Evolutionary conservation across 2,888 invertebrate species (phyloP), one percentile per base, ranked within the genome.

Genomic region (Sisyra terminalis): DNA sequence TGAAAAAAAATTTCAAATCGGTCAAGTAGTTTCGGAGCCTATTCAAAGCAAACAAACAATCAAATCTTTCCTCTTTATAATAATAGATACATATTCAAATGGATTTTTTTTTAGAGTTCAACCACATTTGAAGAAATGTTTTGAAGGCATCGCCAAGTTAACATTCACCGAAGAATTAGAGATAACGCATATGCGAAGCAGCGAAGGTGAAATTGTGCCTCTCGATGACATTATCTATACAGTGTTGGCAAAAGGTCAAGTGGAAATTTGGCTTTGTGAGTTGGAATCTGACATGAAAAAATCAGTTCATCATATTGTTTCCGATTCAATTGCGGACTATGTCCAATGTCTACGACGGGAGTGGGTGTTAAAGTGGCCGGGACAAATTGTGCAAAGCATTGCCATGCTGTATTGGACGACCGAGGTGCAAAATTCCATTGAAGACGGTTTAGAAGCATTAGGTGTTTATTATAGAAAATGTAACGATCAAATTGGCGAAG

Each of bases 61-160:
- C n/a, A n/a, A n/a, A n/a, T n/a, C n/a, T n/a, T n/a, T n/a, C n/a
- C n/a, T n/a, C n/a, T n/a, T n/a, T n/a, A n/a, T n/a, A n/a, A n/a
- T n/a, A n/a, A n/a, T n/a, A n/a, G n/a, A n/a, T n/a, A 11, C 11
- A 31, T 31, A 11, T 31, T 11, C 31, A 3, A 11, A 11, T 31
- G 5, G 13, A 34, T 34, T 14, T n/a, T 34, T 34, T 14, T 11
- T 17, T 47, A 79, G 89, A 37, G 93, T 94, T 4, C 93, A 94
- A 57, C 93, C 93, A 17, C 93, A 94, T 64, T 66, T 94, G 51
- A 94, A 92, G 67, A 94, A 94, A 60, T 94, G 93, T 57, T 94
- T 88, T 69, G 93, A 94, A 61, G 94, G 92, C 5, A 93, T 96
- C 47, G 83, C 87, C 10, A 80, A 75, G 46, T 64, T 96, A 31